Conservation (phyloP, 2,113 vertebrate genomes). For the Dicaeum eximium region DNA sequence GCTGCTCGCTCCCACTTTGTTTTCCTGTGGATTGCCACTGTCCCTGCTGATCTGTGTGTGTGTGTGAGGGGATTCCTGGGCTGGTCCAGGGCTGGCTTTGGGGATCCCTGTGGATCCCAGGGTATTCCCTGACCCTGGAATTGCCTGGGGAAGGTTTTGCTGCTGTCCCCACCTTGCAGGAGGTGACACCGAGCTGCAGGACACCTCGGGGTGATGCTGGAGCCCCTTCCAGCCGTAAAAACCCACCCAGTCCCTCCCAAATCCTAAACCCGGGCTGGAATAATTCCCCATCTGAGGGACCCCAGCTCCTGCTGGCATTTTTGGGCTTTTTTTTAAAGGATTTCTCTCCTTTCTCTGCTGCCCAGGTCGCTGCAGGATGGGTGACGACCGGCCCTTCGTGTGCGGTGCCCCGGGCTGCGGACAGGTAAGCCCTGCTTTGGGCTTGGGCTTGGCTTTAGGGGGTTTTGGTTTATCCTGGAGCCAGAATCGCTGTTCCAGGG, state of each 20-base stretch:
- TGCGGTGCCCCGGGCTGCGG: constrained; percentile 94
- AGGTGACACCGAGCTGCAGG: background rate
- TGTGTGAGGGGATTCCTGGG: background rate
- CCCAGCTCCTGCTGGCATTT: constrained; percentile 30
- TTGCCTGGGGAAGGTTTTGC: background rate
- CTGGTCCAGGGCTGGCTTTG: background rate
- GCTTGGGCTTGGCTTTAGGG: background rate
- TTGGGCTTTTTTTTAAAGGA: constrained; percentile 42
- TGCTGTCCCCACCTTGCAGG: background rate
- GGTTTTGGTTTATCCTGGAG: constrained; percentile 22
- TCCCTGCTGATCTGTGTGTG: background rate
- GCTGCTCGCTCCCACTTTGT: background rate
- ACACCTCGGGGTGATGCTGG: background rate
- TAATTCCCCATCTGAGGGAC: background rate
- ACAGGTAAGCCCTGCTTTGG: constrained; percentile 78
- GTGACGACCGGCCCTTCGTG: constrained; percentile 97
- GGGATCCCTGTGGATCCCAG: background rate
- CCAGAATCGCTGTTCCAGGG: constrained; percentile 63
- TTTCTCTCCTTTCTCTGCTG: background rate
- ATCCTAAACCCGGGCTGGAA: fast-evolving
- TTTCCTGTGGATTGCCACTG: background rate
- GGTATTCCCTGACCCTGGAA: background rate
- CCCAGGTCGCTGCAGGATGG: constrained; percentile 80
- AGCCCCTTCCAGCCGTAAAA: background rate
- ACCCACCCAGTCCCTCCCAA: background rate